Evolutionary conservation across 2,113 vertebrate genomes (phyloP).

Genomic region (Lipophrys pholis): DNA sequence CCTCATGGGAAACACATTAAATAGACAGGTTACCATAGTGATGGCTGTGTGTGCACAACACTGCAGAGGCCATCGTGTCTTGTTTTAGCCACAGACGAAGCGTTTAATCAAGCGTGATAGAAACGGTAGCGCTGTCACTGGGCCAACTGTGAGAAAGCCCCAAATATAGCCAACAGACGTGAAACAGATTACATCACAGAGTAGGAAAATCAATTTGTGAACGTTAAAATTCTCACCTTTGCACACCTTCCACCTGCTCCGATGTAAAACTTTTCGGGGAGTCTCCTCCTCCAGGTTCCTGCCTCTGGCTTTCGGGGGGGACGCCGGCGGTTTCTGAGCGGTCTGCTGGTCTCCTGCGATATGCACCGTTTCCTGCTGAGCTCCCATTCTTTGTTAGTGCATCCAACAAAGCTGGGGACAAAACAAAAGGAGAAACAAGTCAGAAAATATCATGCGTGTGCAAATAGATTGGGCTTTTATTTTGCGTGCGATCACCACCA

Average conservation of each 20-base stretch:
- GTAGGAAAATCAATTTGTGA: neutral
- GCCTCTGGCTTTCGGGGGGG: constrained; percentile 75
- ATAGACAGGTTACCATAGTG: constrained; percentile 55
- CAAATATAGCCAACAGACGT: constrained; percentile 3
- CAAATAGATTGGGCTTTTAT: too few species aligned
- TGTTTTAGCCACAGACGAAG: constrained; percentile 10
- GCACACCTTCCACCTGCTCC: constrained; percentile 94
- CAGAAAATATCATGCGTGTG: neutral
- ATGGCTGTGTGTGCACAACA: constrained; percentile 47
- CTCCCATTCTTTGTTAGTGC: constrained; percentile 91
- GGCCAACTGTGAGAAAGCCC: neutral
- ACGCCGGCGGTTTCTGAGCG: constrained; percentile 74
- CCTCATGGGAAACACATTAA: constrained; percentile 40
- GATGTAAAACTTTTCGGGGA: constrained; percentile 89
- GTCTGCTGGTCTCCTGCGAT: constrained; percentile 83
- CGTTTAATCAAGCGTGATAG: constrained; percentile 1
- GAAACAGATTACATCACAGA: neutral
- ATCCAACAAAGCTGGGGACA: constrained; percentile 87
- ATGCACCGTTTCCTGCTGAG: constrained; percentile 85
- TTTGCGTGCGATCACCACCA: too few species aligned
- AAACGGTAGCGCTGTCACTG: constrained; percentile 13
- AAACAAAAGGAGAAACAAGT: constrained; percentile 24
- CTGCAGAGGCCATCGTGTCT: constrained; percentile 16
- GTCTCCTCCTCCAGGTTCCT: constrained; percentile 75
- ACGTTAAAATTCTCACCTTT: constrained; percentile 82